Conservation (phyloP, 2,797 vertebrate species). For the Arctocebus calabarensis region DNA sequence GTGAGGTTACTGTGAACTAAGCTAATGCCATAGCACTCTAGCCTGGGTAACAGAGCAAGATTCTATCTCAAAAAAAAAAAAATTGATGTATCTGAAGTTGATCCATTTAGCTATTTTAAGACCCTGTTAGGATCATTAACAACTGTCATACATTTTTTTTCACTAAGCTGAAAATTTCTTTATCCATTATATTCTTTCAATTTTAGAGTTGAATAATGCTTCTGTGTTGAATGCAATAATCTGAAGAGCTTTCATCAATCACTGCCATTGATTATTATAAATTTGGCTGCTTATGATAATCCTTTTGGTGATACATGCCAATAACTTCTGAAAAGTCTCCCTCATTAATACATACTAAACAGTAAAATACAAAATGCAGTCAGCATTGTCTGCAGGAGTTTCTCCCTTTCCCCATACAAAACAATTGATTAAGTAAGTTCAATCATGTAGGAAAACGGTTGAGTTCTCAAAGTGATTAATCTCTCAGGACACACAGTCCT, state of each 20-base stretch:
- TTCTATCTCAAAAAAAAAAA: too few species aligned
- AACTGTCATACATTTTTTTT: not conserved
- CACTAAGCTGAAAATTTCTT: not conserved
- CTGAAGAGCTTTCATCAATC: conserved; percentile 58
- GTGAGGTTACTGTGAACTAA: too few species aligned
- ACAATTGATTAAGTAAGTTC: conserved; percentile 72
- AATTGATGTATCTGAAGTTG: not conserved
- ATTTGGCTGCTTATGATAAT: conserved; percentile 72
- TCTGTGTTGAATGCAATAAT: conserved; percentile 38
- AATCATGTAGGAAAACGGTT: conserved; percentile 75
- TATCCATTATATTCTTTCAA: not conserved
- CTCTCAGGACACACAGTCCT: conserved; percentile 41
- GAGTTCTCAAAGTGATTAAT: conserved; percentile 69
- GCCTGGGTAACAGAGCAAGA: too few species aligned
- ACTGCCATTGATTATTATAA: conserved; percentile 73
- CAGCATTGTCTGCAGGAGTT: conserved; percentile 71
- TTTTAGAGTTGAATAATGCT: conserved; percentile 59
- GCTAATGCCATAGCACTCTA: too few species aligned
- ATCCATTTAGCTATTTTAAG: not conserved
- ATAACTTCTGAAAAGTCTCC: conserved; percentile 74
- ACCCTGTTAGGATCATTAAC: not conserved
- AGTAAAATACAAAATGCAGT: conserved; percentile 57
- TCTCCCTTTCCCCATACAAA: conserved; percentile 70
- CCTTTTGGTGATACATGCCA: conserved; percentile 36
- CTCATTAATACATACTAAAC: conserved; percentile 69